Percentiles rank a stretch among this genome's conserved stretches.
phyloP scores from a whole-genome alignment of 2,113 vertebrate species.

The Carassius carassius region DNA sequence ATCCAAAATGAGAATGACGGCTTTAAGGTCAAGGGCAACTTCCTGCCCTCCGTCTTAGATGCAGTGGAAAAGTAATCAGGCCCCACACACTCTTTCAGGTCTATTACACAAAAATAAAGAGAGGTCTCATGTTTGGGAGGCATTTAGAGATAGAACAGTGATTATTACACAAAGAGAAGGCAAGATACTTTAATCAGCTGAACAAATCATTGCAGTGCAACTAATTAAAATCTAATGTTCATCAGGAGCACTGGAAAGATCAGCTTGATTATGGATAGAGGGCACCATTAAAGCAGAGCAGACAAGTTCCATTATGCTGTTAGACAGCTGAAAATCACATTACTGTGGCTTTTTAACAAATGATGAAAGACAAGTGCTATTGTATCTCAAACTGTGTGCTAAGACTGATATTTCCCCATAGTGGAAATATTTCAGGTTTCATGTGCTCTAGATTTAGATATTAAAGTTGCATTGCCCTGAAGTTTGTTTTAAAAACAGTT shows the following conservation, averaged over 20 bases:
- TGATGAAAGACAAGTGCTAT: constrained; percentile 31
- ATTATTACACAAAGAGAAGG: constrained; percentile 47
- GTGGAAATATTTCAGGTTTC: neutral
- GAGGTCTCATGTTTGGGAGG: neutral
- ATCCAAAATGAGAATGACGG: neutral
- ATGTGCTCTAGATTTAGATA: neutral
- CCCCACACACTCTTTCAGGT: neutral
- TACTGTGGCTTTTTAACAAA: constrained; percentile 34
- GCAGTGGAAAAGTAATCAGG: constrained; percentile 50
- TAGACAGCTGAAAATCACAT: constrained; percentile 38
- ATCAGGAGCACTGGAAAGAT: constrained; percentile 20
- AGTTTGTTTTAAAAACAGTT: neutral
- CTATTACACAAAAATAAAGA: constrained; percentile 1
- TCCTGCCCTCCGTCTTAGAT: neutral
- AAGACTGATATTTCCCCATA: neutral
- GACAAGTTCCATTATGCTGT: constrained; percentile 39
- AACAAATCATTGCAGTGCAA: constrained; percentile 48
- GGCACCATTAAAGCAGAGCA: constrained; percentile 41
- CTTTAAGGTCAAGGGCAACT: constrained; percentile 8
- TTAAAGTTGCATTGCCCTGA: neutral
- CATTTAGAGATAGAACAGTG: constrained; percentile 31
- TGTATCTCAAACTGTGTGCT: neutral
- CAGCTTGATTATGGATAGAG: constrained; percentile 47
- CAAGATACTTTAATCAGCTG: constrained; percentile 53
- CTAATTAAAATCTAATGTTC: constrained; percentile 55